These are phyloP conservation scores for Tricholauxania praeusta DNA, from an alignment of 2,888 invertebrate species.

Conservation along the genomic window DNA sequence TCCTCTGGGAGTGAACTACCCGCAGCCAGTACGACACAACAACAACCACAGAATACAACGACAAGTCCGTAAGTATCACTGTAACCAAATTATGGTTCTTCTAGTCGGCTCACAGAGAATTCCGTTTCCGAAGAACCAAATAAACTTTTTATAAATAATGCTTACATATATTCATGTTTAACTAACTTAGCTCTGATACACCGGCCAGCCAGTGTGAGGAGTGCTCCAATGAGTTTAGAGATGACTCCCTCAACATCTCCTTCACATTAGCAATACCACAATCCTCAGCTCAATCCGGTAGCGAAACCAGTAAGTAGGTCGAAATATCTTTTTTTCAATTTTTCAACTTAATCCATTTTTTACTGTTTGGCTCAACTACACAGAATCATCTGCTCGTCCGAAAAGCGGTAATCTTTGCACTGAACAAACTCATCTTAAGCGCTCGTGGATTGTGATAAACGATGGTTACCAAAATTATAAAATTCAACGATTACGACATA, in stretches of 20 bases:
- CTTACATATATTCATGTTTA: background rate
- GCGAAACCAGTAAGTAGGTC: slow-evolving; percentile 49
- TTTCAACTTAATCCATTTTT: background rate
- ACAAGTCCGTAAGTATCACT: slow-evolving; percentile 35
- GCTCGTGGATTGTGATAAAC: slow-evolving; percentile 65
- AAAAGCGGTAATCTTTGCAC: slow-evolving; percentile 57
- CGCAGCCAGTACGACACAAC: slow-evolving; percentile 50
- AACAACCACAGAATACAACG: slow-evolving; percentile 44
- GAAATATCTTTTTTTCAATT: too few relatives aligned
- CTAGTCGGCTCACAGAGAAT: too few relatives aligned
- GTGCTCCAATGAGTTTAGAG: slow-evolving; percentile 63
- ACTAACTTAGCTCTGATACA: slow-evolving; percentile 48
- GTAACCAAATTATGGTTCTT: too few relatives aligned
- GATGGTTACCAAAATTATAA: slow-evolving; percentile 57
- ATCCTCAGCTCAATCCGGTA: slow-evolving; percentile 40
- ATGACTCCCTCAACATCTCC: slow-evolving; percentile 66
- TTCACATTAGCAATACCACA: slow-evolving; percentile 63
- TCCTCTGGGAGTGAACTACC: slow-evolving; percentile 63
- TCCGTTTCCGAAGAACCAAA: too few relatives aligned
- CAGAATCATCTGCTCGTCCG: slow-evolving; percentile 47
- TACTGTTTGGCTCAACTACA: background rate
- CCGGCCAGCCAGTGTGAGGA: slow-evolving; percentile 62
- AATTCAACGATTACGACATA: slow-evolving; percentile 63
- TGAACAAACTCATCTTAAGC: slow-evolving; percentile 64
- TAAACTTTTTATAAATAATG: too few relatives aligned